Conservation (phyloP, 2,888 invertebrate species). For the Unio delphinus region DNA sequence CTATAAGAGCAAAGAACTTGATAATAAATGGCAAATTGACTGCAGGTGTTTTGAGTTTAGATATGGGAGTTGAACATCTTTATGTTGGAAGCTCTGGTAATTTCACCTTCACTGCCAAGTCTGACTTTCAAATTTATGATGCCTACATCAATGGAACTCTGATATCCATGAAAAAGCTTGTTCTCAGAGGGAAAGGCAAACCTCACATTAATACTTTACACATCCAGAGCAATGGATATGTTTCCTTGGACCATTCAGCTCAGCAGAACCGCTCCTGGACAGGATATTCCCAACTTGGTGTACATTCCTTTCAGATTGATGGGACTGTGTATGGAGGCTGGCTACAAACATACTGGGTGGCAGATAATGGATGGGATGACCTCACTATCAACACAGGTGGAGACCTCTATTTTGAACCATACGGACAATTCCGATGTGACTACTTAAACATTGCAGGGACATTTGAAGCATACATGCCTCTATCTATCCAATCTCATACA, state of each 20-base stretch:
- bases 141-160: conserved; percentile 36
- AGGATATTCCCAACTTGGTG: conserved; percentile 29
- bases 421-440: conserved; percentile 31
- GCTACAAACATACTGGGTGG: conserved; percentile 21
- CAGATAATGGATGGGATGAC: conserved; percentile 37
- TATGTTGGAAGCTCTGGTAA: conserved; percentile 29
- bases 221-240: conserved; percentile 32
- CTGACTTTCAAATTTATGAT: conserved; percentile 24
- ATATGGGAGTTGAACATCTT: conserved; percentile 24
- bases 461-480: conserved; percentile 30
- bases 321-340: conserved; percentile 35
- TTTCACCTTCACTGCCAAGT: conserved; percentile 37
- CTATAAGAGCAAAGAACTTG: conserved; percentile 30
- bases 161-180: conserved; percentile 31
- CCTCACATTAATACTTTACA: conserved; percentile 25
- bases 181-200: conserved; percentile 24
- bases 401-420: conserved; percentile 32
- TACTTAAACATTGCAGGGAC: conserved; percentile 26
- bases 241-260: conserved; percentile 34
- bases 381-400: conserved; percentile 32
- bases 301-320: conserved; percentile 29
- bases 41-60: conserved; percentile 25
- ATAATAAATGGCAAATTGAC: conserved; percentile 31
- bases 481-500: conserved; percentile 15
- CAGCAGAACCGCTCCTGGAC: conserved; percentile 30